A percentile compares a stretch with the other conserved stretches of the same genome.
Conservation (phyloP, 2,113 vertebrate genomes). For the Platycercus adscitus region DNA sequence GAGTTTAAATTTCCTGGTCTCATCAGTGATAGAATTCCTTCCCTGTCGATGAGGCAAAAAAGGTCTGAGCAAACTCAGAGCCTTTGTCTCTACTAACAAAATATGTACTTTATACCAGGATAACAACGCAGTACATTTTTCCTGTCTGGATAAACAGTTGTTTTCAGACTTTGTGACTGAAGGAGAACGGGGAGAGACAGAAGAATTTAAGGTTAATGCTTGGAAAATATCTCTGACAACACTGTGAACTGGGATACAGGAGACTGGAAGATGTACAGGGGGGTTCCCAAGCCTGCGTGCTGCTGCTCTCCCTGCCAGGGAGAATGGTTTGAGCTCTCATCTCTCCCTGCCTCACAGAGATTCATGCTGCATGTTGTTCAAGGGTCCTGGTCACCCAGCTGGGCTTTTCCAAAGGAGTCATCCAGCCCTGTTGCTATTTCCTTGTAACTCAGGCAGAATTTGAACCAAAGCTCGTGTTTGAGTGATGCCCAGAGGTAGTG, state of each 20-base stretch:
- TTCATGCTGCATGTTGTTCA: accelerated
- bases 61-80: not conserved
- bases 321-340: not conserved
- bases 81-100: not conserved
- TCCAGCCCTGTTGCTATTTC: not conserved
- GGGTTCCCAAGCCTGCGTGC: not conserved
- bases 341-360: not conserved
- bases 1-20: not conserved
- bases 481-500: not conserved
- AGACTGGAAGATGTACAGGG: not conserved
- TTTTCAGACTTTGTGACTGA: not conserved
- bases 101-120: not conserved
- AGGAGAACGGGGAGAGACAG: not conserved
- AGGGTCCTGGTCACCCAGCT: not conserved
- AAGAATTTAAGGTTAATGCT: not conserved
- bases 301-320: not conserved
- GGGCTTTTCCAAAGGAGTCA: not conserved
- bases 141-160: not conserved
- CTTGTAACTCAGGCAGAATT: not conserved
- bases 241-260: not conserved
- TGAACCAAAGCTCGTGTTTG: not conserved
- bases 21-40: not conserved
- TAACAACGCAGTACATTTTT: not conserved
- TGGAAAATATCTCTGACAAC: not conserved
- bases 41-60: not conserved